Percentiles rank a stretch among this genome's conserved stretches.
Conservation (phyloP, 37 sponge, comb jelly and placozoan genomes). For the Aphrocallistes beatrix region DNA sequence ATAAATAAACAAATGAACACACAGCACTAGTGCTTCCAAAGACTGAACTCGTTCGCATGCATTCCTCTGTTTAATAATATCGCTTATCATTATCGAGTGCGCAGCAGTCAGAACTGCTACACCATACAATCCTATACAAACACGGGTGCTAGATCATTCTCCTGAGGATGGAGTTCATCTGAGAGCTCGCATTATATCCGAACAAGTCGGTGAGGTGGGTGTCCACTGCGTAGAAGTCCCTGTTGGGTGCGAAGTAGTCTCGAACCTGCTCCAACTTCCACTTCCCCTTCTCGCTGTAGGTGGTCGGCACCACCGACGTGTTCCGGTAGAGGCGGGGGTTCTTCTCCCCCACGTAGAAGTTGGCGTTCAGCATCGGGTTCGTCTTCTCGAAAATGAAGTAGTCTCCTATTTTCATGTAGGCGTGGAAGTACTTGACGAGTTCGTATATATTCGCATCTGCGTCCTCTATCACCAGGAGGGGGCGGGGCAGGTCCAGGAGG, state of each 20-base stretch:
- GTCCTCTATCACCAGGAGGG: conserved; percentile 24
- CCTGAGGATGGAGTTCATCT: conserved; percentile 22
- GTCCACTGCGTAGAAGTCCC: conserved; percentile 23
- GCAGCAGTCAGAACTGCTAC: neutral
- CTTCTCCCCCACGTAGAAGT: neutral
- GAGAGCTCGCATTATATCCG: conserved; percentile 21
- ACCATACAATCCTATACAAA: neutral
- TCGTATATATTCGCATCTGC: neutral
- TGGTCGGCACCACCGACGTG: neutral
- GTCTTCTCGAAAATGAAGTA: conserved; percentile 27
- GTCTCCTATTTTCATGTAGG: conserved; percentile 21
- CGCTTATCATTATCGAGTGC: neutral
- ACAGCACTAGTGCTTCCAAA: too few relatives aligned
- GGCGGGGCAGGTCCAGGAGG: neutral
- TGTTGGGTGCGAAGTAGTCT: neutral
- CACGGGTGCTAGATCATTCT: neutral
- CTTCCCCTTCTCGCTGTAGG: neutral
- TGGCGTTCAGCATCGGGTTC: neutral
- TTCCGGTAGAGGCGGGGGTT: neutral
- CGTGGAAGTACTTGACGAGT: conserved; percentile 20
- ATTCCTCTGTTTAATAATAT: neutral
- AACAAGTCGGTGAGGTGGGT: conserved; percentile 25
- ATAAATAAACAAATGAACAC: too few relatives aligned
- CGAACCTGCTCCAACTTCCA: conserved; percentile 2
- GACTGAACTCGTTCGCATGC: too few relatives aligned